These are phyloP conservation scores for Tachina lurida DNA, from an alignment of 2,888 invertebrate genomes.

Conservation along the genomic window DNA sequence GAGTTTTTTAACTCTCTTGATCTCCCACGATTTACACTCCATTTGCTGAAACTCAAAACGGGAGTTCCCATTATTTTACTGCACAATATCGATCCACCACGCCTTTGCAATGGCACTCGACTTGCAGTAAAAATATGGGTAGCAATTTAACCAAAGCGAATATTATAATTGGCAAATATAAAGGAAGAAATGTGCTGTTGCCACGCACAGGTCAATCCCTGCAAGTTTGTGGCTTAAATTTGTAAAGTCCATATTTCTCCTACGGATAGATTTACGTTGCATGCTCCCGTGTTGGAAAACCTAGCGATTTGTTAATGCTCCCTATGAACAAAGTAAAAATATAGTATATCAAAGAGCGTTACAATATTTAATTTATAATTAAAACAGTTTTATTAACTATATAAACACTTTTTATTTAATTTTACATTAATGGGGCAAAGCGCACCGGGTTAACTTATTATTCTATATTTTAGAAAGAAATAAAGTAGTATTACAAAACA, in stretches of 20 bases:
- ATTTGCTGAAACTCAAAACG: neutral
- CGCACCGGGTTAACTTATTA: too few relatives aligned
- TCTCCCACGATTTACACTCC: neutral
- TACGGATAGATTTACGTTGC: neutral
- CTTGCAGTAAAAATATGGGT: neutral
- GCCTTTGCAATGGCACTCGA: neutral
- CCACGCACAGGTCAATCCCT: neutral
- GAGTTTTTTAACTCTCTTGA: neutral
- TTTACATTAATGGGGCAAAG: too few relatives aligned
- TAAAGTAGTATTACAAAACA: too few relatives aligned
- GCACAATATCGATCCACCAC: neutral
- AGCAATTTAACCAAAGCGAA: neutral
- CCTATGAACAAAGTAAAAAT: too few relatives aligned
- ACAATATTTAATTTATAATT: too few relatives aligned
- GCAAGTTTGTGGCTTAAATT: conserved; percentile 26
- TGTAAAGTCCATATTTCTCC: neutral
- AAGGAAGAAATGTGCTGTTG: neutral
- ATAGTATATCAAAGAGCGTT: too few relatives aligned
- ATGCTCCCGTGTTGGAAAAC: neutral
- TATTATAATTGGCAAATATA: neutral
- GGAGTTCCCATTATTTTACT: neutral
- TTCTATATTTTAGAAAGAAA: too few relatives aligned
- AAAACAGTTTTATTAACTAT: too few relatives aligned
- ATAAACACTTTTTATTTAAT: too few relatives aligned
- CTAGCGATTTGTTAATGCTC: too few relatives aligned